These are phyloP conservation scores for Potorous gilbertii DNA, from an alignment of 2,797 vertebrate species.

Conservation along the genomic window DNA sequence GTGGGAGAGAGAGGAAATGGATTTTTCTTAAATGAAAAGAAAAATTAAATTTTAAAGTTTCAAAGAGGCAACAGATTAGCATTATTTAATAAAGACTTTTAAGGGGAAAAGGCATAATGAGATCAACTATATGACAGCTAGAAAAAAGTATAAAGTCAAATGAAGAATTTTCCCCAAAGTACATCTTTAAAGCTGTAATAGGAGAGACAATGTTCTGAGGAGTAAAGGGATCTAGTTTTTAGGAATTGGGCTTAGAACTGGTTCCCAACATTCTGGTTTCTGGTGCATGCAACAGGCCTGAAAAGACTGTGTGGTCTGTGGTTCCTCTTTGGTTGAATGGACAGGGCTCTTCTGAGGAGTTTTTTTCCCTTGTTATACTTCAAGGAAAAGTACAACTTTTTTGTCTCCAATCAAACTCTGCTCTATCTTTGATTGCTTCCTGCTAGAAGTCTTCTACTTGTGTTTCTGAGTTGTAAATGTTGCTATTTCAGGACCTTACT, in stretches of 20 bases:
- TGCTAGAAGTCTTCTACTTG: conserved; percentile 44
- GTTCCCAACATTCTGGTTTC: not conserved
- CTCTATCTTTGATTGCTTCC: conserved; percentile 40
- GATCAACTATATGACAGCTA: not conserved
- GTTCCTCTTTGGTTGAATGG: conserved; percentile 21
- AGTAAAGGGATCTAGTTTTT: not conserved
- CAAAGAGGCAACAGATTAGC: not conserved
- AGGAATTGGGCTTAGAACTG: not conserved
- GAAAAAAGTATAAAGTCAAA: not conserved
- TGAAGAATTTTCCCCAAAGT: not conserved
- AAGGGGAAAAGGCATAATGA: not conserved
- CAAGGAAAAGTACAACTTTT: conserved; percentile 48
- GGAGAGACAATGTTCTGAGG: not conserved
- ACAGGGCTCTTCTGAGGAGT: not conserved
- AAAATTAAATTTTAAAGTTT: not conserved
- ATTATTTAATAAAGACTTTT: not conserved
- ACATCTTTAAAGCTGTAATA: not conserved
- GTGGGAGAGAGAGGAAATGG: not conserved
- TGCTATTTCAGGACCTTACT: conserved; percentile 41
- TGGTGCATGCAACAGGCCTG: not conserved
- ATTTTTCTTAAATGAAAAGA: not conserved
- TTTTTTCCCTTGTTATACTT: not conserved
- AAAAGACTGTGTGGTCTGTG: not conserved
- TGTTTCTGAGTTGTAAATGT: conserved; percentile 47
- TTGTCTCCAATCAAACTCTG: not conserved